Evolutionary conservation across 1,140 invertebrate species (phyloP), one percentile per base, ranked within the genome.

Genomic region (Pinna nobilis): DNA sequence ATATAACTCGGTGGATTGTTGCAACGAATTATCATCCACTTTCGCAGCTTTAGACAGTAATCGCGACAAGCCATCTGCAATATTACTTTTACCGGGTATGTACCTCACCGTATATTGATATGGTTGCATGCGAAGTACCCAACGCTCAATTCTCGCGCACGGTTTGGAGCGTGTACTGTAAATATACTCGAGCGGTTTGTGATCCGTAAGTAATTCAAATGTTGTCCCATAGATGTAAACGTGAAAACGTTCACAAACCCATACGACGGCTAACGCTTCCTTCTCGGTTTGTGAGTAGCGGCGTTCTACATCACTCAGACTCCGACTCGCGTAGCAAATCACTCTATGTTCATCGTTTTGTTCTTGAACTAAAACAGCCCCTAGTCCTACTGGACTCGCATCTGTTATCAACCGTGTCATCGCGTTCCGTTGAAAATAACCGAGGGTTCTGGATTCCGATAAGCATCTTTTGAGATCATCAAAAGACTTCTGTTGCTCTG

Each of bases 211-310:
- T 9, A 66, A 28, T 13, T 66, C 39, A 13, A 78, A 78, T 55
- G 66, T 75, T 13, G 25, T 37, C 15, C 51, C 50, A 65, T 73
- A 71, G 11, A 77, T 23, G 39, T 71, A 71, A 28, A 78, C 47
- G 30, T 78, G 77, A 68, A 79, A 78, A 18, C 70, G 28, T 61
- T 79, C 77, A 74, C 75, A 79, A 11, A 66, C 74, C 77, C 69
- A 79, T 13, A 79, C 72, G 20, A 78, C 30, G 25, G 71, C 72
- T 3, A 75, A 50, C 9, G 70, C 76, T 37, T 79, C 76, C 23
- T 74, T 78, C 33, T 79, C 77, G 9, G 82, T 88, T 9, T 84
- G 86, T 0, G 77, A 81, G 70, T 90, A 89, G 23, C 72, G 41
- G 11, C 70, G 28, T 55, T 82, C 78, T 20, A 61, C 44, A 33